Evolutionary conservation across 2,888 invertebrate genomes (phyloP).

Genomic region (Heteropelma amictum): DNA sequence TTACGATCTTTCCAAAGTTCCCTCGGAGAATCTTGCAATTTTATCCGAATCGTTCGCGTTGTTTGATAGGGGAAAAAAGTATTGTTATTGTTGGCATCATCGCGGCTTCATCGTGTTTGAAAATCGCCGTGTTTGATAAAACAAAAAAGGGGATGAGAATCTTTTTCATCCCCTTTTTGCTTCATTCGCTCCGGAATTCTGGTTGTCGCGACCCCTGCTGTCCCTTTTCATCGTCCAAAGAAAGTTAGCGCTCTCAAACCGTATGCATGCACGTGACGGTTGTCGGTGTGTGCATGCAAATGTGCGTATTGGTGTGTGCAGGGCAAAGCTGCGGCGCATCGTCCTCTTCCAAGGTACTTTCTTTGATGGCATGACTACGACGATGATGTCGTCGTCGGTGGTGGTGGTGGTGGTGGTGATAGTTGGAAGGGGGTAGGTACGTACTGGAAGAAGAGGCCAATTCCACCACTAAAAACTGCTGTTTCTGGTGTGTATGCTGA

Average conservation of each 20-base stretch:
- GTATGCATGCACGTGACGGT: slow-evolving; percentile 28
- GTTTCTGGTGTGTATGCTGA: slow-evolving; percentile 45
- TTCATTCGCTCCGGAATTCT: not conserved
- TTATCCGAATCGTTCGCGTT: too few relatives aligned
- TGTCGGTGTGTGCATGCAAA: not conserved
- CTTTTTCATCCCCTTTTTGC: not conserved
- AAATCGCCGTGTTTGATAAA: too few relatives aligned
- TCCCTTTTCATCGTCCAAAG: slow-evolving; percentile 43
- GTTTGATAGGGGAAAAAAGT: too few relatives aligned
- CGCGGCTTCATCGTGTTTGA: too few relatives aligned
- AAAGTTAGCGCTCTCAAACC: slow-evolving; percentile 58
- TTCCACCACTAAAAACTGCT: slow-evolving; percentile 42
- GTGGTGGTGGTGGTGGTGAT: slow-evolving; percentile 12
- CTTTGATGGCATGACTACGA: slow-evolving; percentile 64
- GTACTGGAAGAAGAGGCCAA: slow-evolving; percentile 39
- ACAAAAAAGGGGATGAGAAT: too few relatives aligned
- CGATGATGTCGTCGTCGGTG: slow-evolving; percentile 46
- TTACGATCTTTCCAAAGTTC: too few relatives aligned
- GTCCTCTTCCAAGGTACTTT: slow-evolving; percentile 60
- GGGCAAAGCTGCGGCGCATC: slow-evolving; percentile 49
- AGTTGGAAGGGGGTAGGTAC: slow-evolving; percentile 15
- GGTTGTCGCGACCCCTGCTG: not conserved
- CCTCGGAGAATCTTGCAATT: too few relatives aligned
- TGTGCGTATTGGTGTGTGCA: not conserved
- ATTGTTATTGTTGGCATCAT: too few relatives aligned